Evolutionary conservation across 2,888 invertebrate species (phyloP), one percentile per base, ranked within the genome.

Genomic region (Heterodera filipjevi): DNA sequence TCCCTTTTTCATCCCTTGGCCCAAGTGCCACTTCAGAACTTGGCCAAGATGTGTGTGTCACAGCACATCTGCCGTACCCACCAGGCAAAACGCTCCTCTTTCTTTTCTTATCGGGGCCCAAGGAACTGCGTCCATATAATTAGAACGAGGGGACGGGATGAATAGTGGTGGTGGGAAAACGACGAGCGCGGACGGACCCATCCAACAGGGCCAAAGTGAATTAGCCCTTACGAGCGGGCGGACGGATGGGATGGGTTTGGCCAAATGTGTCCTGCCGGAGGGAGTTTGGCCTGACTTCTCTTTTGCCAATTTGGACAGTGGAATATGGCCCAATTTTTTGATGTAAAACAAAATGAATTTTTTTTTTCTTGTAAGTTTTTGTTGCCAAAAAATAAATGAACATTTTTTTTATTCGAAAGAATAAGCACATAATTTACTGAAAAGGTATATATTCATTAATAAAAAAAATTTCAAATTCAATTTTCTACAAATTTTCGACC

Each of bases 191-290:
- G 35, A 33, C 33, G 68, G 19, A 8, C 33, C 3, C 19, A 30
- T 6, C 16, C 27, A n/a, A n/a, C n/a, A n/a, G 32, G 30, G 22
- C 68, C 33, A 68, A 68, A 68, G 68, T 68, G 68, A 68, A 68
- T 68, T 68, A 68, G 68, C 68, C 68, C 2, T 32, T 6, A 19
- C 14, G 32, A 22, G 33, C 12, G 32, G 19, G 1, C 27, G 14
- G 27, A 33, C 30, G 66, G 66, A 33, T 33, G 68, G 66, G 0
- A 27, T 19, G 6, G 27, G 22, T 32, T 68, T 32, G 68, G 68
- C 68, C 32, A 32, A 32, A 27, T 68, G 68, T 35, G 22, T 35
- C 22, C 68, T n/a, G n/a, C 68, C 68, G 33, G 33, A 68, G 66
- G 32, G 6, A 12, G 12, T 12, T 39, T 39, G 6, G 33, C 30